Evolutionary conservation across 1,140 invertebrate genomes (phyloP).

Genomic region (Sminthurinus signatus): DNA sequence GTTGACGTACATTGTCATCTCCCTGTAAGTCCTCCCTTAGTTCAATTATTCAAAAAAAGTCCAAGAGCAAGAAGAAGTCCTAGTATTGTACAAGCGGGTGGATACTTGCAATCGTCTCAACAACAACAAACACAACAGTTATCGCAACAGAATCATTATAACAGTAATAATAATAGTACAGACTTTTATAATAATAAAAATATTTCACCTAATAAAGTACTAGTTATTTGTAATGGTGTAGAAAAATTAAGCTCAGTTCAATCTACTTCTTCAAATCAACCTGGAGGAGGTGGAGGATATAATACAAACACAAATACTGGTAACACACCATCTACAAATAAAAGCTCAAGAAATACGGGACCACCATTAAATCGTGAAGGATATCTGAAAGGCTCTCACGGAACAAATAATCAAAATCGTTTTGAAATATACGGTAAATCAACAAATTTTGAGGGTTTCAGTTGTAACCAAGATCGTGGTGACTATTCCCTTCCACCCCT

Average conservation of each 20-base stretch:
- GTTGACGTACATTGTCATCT: neutral
- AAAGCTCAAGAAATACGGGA: neutral
- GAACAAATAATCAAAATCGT: neutral
- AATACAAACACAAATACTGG: no score
- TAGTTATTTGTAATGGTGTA: neutral
- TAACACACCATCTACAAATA: no score
- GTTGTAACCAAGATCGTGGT: neutral
- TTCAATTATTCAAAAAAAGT: neutral
- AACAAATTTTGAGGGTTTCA: no score
- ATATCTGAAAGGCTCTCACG: neutral
- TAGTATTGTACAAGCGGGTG: no score
- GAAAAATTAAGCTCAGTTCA: neutral
- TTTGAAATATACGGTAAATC: neutral
- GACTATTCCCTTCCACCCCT: neutral
- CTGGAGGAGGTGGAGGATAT: neutral
- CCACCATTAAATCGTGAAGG: neutral
- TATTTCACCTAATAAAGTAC: no score
- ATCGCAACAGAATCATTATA: neutral
- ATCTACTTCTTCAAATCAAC: neutral
- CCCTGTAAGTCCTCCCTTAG: constrained; percentile 1
- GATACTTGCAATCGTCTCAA: no score
- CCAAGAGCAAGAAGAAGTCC: neutral
- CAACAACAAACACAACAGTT: neutral
- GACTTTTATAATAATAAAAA: no score
- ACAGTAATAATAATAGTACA: neutral